Percentiles rank a stretch among this genome's conserved stretches.
phyloP scores from a whole-genome alignment of 2,888 invertebrate genomes.

The Tiliacea citrago region DNA sequence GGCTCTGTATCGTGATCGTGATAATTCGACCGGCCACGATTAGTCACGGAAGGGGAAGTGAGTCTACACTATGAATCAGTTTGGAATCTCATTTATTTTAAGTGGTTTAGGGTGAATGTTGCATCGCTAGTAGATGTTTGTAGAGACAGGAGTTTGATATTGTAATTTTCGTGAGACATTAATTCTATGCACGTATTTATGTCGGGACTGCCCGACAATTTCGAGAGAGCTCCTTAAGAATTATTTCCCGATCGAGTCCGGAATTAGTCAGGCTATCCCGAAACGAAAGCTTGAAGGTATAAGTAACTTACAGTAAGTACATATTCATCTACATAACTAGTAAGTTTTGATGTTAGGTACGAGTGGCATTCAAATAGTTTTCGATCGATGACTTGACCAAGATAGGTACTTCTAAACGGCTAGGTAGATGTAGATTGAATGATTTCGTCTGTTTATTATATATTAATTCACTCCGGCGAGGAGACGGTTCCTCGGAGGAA shows the following conservation, averaged over 20 bases:
- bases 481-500: too few relatives aligned
- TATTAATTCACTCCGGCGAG: too few relatives aligned
- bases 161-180: not conserved
- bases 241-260: too few relatives aligned
- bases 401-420: not conserved
- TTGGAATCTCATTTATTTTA: conserved; percentile 43
- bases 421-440: too few relatives aligned
- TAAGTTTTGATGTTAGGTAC: too few relatives aligned
- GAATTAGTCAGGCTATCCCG: too few relatives aligned
- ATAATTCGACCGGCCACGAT: conserved; percentile 47
- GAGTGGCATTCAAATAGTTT: not conserved
- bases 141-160: not conserved
- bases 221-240: too few relatives aligned
- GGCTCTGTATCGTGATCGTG: conserved; percentile 53
- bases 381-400: not conserved
- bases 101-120: conserved; percentile 31
- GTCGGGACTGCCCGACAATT: not conserved
- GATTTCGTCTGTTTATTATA: too few relatives aligned
- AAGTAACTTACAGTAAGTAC: too few relatives aligned
- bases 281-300: too few relatives aligned
- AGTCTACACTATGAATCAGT: conserved; percentile 53
- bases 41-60: conserved; percentile 60
- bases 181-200: not conserved
- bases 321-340: too few relatives aligned
- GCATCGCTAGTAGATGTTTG: not conserved